phyloP scores from a whole-genome alignment of 1,140 invertebrate species.

The Micrasema minimum region DNA sequence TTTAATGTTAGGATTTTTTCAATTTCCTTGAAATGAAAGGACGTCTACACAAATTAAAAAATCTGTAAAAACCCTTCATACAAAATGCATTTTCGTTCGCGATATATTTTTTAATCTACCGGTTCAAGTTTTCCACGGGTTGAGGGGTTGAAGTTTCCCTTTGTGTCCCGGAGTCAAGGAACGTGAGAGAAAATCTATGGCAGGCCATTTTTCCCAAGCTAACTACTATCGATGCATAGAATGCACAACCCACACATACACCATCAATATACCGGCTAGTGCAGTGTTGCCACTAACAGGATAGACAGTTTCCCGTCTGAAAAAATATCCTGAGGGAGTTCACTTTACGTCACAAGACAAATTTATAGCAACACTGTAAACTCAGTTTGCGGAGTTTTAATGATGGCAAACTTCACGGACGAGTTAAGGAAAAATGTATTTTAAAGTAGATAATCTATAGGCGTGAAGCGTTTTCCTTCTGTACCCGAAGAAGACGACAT shows the following conservation, averaged over 20 bases:
- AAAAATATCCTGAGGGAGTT: conserved; percentile 16
- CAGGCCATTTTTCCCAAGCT: not conserved
- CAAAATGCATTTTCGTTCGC: no score
- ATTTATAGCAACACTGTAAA: conserved; percentile 26
- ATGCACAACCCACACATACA: no score
- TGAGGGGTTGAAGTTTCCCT: not conserved
- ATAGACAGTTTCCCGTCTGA: conserved; percentile 11
- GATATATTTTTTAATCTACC: no score
- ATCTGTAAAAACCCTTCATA: no score
- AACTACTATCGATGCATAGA: conserved; percentile 15
- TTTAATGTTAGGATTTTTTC: no score
- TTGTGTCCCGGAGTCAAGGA: not conserved
- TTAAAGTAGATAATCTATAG: no score
- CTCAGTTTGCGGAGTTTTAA: conserved; percentile 18
- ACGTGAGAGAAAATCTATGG: conserved; percentile 18
- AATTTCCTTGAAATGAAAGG: no score
- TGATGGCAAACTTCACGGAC: conserved; percentile 1
- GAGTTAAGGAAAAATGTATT: no score
- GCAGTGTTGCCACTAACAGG: conserved; percentile 24
- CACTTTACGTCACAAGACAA: conserved; percentile 2
- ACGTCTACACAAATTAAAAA: no score
- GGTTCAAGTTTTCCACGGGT: no score
- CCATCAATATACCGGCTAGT: not conserved
- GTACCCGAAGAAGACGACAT: not conserved
- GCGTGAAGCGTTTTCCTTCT: no score